A percentile compares a stretch with the other conserved stretches of the same genome.
Evolutionary conservation across 2,888 invertebrate species (phyloP).

Genomic region (Epicampocera succincta): DNA sequence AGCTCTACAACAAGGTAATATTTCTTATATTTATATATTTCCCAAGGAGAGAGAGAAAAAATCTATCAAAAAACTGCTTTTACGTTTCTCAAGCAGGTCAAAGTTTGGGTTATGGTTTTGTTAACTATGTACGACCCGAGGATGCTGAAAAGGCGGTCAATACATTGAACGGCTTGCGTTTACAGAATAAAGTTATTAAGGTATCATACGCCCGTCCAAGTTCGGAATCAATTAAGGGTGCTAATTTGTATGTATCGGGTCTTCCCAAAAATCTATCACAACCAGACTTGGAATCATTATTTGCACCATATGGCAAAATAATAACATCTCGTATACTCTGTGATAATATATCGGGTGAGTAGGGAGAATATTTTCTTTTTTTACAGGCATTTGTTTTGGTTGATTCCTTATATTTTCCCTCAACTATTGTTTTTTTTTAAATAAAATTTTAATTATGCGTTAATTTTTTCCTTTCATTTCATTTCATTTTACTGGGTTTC

Average conservation of each 20-base stretch:
- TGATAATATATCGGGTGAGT: constrained; percentile 87
- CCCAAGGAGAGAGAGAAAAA: no score
- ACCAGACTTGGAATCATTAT: constrained; percentile 95
- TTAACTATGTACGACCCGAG: constrained; percentile 98
- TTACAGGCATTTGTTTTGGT: no score
- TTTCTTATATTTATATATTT: no score
- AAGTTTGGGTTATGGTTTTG: constrained; percentile 99
- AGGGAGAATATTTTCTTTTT: not conserved
- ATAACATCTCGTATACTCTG: constrained; percentile 98
- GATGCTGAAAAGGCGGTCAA: constrained; percentile 99
- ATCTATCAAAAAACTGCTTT: not conserved
- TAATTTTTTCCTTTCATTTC: constrained; percentile 22
- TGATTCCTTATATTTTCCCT: no score
- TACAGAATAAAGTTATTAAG: constrained; percentile 99
- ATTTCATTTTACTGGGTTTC: constrained; percentile 35
- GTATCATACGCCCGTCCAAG: constrained; percentile 98
- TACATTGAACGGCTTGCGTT: constrained; percentile 97
- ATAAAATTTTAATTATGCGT: constrained; percentile 1
- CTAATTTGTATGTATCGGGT: constrained; percentile 98
- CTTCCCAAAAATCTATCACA: constrained; percentile 98
- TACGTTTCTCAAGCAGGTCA: constrained; percentile 85
- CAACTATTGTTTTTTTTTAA: not conserved
- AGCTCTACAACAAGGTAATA: constrained; percentile 81
- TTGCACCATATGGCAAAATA: constrained; percentile 96
- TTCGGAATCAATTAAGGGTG: constrained; percentile 99